phyloP scores from a whole-genome alignment of 2,113 vertebrate genomes.

The Eclectus roratus region DNA sequence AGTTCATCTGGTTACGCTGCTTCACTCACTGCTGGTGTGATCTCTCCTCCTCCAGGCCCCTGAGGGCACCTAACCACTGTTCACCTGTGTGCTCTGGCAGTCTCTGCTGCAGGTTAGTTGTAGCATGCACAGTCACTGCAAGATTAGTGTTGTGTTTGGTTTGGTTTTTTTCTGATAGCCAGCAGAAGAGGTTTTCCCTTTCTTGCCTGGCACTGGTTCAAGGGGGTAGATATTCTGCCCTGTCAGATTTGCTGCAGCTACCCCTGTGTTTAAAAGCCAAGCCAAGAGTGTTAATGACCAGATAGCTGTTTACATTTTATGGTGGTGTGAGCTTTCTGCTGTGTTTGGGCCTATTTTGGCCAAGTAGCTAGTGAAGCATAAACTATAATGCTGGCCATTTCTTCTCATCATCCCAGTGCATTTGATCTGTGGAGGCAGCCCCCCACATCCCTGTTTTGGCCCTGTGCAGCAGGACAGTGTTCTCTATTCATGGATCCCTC shows the following conservation, averaged over 20 bases:
- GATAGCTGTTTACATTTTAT: background rate
- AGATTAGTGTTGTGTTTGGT: background rate
- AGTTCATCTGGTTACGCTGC: background rate
- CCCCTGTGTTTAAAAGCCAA: background rate
- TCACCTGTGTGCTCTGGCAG: background rate
- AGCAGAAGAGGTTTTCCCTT: background rate
- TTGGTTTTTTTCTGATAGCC: background rate
- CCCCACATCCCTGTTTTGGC: fast-evolving
- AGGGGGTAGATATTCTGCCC: background rate
- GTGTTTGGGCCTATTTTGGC: background rate
- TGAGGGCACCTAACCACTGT: background rate
- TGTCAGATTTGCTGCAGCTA: background rate
- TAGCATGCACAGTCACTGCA: background rate
- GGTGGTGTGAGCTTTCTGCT: background rate
- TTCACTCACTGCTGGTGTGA: background rate
- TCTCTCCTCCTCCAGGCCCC: background rate
- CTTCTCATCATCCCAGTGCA: fast-evolving
- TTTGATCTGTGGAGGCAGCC: background rate
- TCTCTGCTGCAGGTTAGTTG: background rate
- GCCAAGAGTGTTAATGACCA: background rate
- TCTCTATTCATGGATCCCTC: background rate
- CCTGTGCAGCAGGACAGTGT: background rate
- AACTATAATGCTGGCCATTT: background rate
- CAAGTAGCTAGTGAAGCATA: background rate
- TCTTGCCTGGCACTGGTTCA: background rate